Base-by-base conservation (phyloP, 2,797 vertebrate genomes). In the Cercopithecus diana region DNA sequence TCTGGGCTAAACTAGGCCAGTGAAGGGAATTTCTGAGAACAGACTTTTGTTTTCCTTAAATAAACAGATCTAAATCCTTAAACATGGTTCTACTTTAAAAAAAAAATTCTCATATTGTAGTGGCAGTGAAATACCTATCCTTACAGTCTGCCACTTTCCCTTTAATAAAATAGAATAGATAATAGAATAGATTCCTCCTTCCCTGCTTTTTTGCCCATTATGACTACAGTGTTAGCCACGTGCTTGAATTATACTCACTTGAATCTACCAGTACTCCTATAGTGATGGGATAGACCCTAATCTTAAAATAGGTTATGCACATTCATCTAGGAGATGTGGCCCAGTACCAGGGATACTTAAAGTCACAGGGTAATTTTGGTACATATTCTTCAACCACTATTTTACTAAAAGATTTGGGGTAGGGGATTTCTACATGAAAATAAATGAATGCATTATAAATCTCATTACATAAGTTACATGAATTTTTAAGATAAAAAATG, bases 301-400 rank as follows among this genome's bases (percentile, higher is more conserved):
- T 90, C 95, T 97, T 94, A 97, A 93, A 96, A 95, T 75, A 94
- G 72, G 57, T 55, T 33, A 36, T 33, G 24, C 24, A 85, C 77
- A 84, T 84, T 93, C 87, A 94, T 79, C 67, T 70, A 76, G 75
- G 80, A 95, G 82, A 94, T 88, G 76, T 67, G 89, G 95, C 88
- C 64, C 41, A 67, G 30, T 36, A 50, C 76, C 82, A 95, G 41
- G 26, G 50, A 89, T 79, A 61, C 83, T 93, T 94, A 93, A 80
- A 93, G 83, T 91, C 64, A 91, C 26, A 95, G 52, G 73, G 85
- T 64, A 92, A 94, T 88, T 88, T 45, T 87, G 33, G 28, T 80
- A 5, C 22, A 96, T 92, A 48, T 67, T 96, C 87, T 84, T 73
- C 67, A 94, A 92, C 70, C 36, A 94, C 24, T 30, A 39, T 70